Evolutionary conservation across 2,113 vertebrate genomes (phyloP).

Genomic region (Hassar affinis): DNA sequence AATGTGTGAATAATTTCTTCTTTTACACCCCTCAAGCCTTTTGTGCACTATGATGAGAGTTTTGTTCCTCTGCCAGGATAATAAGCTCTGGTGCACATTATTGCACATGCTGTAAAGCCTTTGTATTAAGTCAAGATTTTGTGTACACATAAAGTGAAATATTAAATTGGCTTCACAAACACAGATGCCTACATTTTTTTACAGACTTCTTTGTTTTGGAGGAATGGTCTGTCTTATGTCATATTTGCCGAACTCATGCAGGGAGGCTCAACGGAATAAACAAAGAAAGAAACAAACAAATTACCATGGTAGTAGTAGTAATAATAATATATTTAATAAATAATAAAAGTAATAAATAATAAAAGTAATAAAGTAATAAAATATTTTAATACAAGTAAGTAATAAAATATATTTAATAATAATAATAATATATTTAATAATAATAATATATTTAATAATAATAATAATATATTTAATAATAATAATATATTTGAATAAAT

Average conservation of each 20-base stretch:
- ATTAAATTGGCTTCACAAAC: neutral
- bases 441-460: neutral
- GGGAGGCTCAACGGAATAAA: neutral
- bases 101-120: slow-evolving; percentile 17
- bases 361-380: no score
- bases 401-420: no score
- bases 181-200: neutral
- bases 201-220: neutral
- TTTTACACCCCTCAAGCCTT: slow-evolving; percentile 5
- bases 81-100: slow-evolving; percentile 39
- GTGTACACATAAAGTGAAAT: slow-evolving; percentile 31
- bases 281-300: neutral
- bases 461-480: no score
- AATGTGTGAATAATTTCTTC: slow-evolving; percentile 38
- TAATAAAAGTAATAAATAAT: no score
- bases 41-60: slow-evolving; percentile 17
- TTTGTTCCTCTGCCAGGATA: slow-evolving; percentile 32
- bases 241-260: neutral
- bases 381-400: neutral
- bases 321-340: no score
- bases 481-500: neutral
- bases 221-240: neutral
- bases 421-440: no score
- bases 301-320: neutral
- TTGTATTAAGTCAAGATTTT: slow-evolving; percentile 37